Percentiles rank a stretch among this genome's conserved stretches.
These are phyloP conservation scores for Seriola rivoliana DNA, from an alignment of 2,113 vertebrate species.

Conservation along the genomic window DNA sequence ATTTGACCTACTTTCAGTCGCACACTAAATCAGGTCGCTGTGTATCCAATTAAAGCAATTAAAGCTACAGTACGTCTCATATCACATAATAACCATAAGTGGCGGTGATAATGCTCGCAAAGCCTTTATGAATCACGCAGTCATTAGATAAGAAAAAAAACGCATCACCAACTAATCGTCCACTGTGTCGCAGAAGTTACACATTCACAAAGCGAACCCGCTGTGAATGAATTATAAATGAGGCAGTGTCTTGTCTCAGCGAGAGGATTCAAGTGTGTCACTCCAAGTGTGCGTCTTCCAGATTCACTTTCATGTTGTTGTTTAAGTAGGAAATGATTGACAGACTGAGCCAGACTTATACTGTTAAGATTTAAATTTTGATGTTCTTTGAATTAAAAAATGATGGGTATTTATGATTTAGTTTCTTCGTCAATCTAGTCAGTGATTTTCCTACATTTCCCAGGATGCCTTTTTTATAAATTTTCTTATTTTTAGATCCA, in stretches of 20 bases:
- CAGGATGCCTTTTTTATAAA: background rate
- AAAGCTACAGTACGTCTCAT: slow-evolving; percentile 28
- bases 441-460: background rate
- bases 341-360: background rate
- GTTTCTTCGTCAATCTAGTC: background rate
- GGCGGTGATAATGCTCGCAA: background rate
- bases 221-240: slow-evolving; percentile 38
- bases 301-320: slow-evolving; percentile 25
- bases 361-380: background rate
- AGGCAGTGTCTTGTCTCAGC: background rate
- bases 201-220: slow-evolving; percentile 41
- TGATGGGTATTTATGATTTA: background rate
- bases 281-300: background rate
- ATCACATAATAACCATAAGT: background rate
- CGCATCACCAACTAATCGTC: background rate
- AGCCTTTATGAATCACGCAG: slow-evolving; percentile 15
- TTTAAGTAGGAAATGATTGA: slow-evolving; percentile 15
- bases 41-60: slow-evolving; percentile 61
- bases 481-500: background rate
- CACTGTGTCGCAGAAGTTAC: slow-evolving; percentile 25
- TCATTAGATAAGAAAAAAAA: slow-evolving; percentile 1
- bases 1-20: slow-evolving; percentile 71
- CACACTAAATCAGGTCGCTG: slow-evolving; percentile 51
- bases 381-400: background rate
- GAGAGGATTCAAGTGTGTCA: slow-evolving; percentile 13